Base-by-base conservation (phyloP, 2,888 invertebrate species). In the Dicyrtomina minuta region DNA sequence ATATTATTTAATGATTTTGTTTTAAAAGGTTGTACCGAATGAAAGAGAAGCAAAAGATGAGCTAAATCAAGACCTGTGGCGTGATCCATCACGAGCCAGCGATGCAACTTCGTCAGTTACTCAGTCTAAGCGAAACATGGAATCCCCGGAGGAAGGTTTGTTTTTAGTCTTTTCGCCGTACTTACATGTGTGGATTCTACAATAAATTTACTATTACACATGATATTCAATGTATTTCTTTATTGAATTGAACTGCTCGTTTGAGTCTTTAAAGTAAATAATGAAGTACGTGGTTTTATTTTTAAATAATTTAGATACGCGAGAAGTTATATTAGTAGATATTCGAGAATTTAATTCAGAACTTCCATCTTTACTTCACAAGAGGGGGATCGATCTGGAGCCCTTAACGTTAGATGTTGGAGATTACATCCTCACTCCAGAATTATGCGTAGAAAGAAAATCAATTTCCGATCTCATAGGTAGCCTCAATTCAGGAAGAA, bases 301-400 rank as follows among this genome's bases (percentile, higher is more conserved):
- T n/a, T 46, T 4, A 4, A n/a, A 17, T 13, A 15, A 4, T 46
- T 46, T 46, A 72, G 72, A 33, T 8, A 33, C 33, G 3, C 39
- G 65, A 24, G 67, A 79, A 26, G 41, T 78, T 1, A 71, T 87
- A 2, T 83, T 99, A 75, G 96, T 99, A 15, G 99, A 99, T 82
- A 94, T 97, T 90, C 86, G 99, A 77, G 99, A 99, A 83, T 99
- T 99, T 81, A 88, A 97, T 46, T 96, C 96, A 67, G 97, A 98
- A 82, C 84, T 99, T 61, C 99, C 99, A 0, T 90, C 95, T 1
- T 84, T 98, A 59, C 88, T 99, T 70, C 96, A 99, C 81, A 90
- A 91, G 80, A 88, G 93, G 66, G 96, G 96, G 8, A 90, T 99
- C 70, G 92, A 93, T 80, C 90, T 99, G 64, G 89, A 94, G 77